These are phyloP conservation scores for Sialis fuliginosa DNA, from an alignment of 2,888 invertebrate species.

Conservation along the genomic window DNA sequence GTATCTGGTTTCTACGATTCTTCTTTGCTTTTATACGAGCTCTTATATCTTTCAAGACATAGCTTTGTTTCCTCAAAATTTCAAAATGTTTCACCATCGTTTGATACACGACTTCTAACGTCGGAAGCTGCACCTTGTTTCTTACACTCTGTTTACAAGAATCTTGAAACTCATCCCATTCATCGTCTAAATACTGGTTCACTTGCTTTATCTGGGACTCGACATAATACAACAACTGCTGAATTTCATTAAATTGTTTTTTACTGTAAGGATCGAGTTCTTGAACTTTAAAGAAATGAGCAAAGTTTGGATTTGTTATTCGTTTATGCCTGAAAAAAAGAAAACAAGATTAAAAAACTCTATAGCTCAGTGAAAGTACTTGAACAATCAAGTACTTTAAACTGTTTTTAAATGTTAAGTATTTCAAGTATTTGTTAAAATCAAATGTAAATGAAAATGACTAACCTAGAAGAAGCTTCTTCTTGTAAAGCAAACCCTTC, in stretches of 20 bases:
- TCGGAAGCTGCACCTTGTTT: constrained; percentile 41
- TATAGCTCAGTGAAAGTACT: too few relatives aligned
- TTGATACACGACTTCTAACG: constrained; percentile 61
- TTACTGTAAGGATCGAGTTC: constrained; percentile 46
- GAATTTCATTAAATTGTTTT: constrained; percentile 48
- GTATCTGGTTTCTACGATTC: constrained; percentile 17
- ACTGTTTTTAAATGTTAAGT: too few relatives aligned
- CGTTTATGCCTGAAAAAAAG: constrained; percentile 15
- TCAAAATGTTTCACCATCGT: constrained; percentile 58
- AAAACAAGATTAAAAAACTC: too few relatives aligned
- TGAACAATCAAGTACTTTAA: too few relatives aligned
- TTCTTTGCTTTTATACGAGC: constrained; percentile 21
- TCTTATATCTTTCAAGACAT: constrained; percentile 21
- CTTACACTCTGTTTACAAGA: constrained; percentile 28
- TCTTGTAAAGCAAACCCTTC: constrained; percentile 38
- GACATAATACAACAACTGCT: constrained; percentile 50
- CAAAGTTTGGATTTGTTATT: constrained; percentile 16
- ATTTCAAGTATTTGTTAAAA: too few relatives aligned
- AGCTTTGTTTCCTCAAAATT: constrained; percentile 36
- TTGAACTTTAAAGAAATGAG: constrained; percentile 20
- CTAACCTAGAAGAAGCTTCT: constrained; percentile 30
- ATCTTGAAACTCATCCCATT: constrained; percentile 52
- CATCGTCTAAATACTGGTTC: constrained; percentile 51
- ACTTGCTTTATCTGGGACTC: constrained; percentile 59
- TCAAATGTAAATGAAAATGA: too few relatives aligned